A percentile compares a stretch with the other conserved stretches of the same genome.
phyloP scores from a whole-genome alignment of 2,113 vertebrate species.

The Orcinus orca region DNA sequence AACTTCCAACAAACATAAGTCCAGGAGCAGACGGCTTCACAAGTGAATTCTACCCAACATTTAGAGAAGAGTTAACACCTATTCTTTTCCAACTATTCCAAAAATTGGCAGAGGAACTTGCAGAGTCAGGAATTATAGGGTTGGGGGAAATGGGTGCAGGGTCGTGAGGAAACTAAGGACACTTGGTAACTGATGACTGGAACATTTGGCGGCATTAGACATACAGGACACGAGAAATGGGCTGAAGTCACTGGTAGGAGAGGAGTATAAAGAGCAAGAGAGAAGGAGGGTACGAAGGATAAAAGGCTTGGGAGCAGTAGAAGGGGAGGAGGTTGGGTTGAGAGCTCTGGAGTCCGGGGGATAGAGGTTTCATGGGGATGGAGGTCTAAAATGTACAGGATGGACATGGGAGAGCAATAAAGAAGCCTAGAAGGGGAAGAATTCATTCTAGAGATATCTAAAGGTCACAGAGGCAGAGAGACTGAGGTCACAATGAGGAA shows the following conservation, averaged over 20 bases:
- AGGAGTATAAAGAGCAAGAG: not conserved
- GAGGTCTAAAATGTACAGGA: not conserved
- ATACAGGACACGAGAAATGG: not conserved
- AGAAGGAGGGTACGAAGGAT: not conserved
- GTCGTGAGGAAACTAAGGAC: not conserved
- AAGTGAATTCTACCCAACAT: not conserved
- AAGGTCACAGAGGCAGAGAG: not conserved
- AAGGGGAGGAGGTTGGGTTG: not conserved
- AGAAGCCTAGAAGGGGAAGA: not conserved
- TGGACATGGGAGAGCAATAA: not conserved
- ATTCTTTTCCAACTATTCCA: not conserved
- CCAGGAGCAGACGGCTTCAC: not conserved
- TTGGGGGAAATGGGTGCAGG: not conserved
- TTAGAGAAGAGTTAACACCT: not conserved
- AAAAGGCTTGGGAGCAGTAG: not conserved
- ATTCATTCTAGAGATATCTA: not conserved
- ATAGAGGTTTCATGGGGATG: not conserved
- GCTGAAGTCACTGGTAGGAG: not conserved
- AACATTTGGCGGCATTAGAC: not conserved
- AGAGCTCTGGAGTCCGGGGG: too few species aligned
- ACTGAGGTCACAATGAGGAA: not conserved
- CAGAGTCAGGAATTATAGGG: not conserved
- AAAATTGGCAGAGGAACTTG: not conserved
- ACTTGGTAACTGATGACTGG: not conserved
- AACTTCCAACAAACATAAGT: not conserved